phyloP scores from a whole-genome alignment of 2,797 vertebrate species.

The Avahi laniger region DNA sequence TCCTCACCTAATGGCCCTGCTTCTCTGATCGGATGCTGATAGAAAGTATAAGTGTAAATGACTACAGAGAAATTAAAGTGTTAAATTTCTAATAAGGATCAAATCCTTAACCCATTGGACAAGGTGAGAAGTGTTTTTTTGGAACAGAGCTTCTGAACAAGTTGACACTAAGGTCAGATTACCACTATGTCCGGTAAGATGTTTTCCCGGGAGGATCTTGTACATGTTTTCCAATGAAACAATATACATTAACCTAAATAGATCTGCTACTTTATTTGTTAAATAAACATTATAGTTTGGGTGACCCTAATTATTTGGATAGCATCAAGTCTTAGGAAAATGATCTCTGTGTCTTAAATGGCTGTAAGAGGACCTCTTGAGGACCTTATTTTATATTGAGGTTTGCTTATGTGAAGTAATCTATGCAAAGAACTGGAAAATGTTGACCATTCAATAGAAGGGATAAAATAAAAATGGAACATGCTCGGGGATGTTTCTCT shows the following conservation, averaged over 20 bases:
- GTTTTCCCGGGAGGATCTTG: neutral
- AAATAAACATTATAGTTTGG: neutral
- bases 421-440: neutral
- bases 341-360: neutral
- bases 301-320: neutral
- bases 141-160: conserved; percentile 3
- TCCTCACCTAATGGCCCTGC: neutral
- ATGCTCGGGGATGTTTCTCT: neutral
- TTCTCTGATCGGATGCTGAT: neutral
- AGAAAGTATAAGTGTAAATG: neutral
- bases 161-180: neutral
- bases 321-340: neutral
- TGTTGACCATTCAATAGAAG: neutral
- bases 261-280: neutral
- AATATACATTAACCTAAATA: neutral
- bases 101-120: conserved; percentile 31
- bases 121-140: neutral
- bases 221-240: neutral
- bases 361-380: neutral
- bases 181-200: conserved; percentile 16
- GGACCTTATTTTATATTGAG: neutral
- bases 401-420: neutral
- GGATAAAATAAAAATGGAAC: neutral
- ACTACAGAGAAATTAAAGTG: neutral
- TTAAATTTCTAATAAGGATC: neutral